Base-by-base conservation (phyloP, 2,113 vertebrate genomes). In the Myotis brandtii region DNA sequence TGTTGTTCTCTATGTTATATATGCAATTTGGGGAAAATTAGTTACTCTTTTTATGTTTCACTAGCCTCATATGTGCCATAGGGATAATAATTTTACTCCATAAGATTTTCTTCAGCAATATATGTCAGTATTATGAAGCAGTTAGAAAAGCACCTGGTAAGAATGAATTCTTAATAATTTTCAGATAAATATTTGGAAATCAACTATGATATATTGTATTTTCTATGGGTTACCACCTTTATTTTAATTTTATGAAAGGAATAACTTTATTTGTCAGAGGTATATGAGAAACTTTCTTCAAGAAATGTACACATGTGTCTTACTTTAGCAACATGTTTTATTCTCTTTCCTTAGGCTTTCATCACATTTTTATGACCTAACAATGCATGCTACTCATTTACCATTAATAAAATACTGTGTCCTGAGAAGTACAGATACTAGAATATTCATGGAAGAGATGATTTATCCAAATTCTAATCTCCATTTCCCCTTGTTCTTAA, bases 161-260 rank as follows among this genome's bases (percentile, higher is more conserved):
- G 37, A 83, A 52, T 46, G 66, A 89, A 37, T 67, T 56, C 27
- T 66, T 94, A 82, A 59, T 69, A 54, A 56, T 64, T 75, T 84
- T 56, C 20, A 3, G 52, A 70, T 88, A 85, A 80, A 64, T 88
- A 80, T 27, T 84, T 93, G 21, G 23, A 93, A 93, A 91, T 50
- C 12, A 82, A 30, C 43, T 40, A 96, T 40, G 1, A 85, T 18
- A 25, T 37, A 81, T 52, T 80, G 13, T 11, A 30, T 64, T 79
- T 66, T 30, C 48, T 90, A 52, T 14, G 6, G 48, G 59, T 96
- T 87, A 30, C 5, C 16, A 89, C 9, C 4, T 37, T 86, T 20
- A 67, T 59, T 37, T 2, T 85, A 67, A 85, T 81, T 76, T 27
- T 67, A 43, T 30, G 2, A 89, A 83, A 25, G 11, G 6, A 52